phyloP scores from a whole-genome alignment of 1,140 invertebrate genomes.

The Pinna nobilis region DNA sequence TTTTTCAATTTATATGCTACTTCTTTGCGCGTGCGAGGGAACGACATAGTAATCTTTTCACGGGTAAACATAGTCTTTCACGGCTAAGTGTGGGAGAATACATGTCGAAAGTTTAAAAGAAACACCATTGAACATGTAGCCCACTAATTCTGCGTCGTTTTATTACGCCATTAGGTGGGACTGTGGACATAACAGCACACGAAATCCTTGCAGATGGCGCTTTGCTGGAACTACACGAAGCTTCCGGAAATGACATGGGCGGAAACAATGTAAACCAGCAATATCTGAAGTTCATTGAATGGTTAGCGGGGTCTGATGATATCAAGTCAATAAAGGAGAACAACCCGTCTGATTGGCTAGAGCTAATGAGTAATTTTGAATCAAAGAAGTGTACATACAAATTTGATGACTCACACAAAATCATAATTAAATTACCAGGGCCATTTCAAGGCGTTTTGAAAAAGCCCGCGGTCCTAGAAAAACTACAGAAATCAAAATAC shows the following conservation, averaged over 20 bases:
- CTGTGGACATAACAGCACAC: constrained; percentile 47
- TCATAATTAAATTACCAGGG: constrained; percentile 32
- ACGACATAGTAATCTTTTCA: too few species aligned
- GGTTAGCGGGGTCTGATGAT: constrained; percentile 23
- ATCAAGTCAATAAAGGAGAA: constrained; percentile 20
- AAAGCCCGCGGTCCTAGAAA: not conserved
- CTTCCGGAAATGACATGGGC: constrained; percentile 44
- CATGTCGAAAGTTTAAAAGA: too few species aligned
- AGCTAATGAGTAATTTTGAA: constrained; percentile 43
- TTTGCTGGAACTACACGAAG: constrained; percentile 34
- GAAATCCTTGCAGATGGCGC: constrained; percentile 24
- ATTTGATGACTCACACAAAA: not conserved
- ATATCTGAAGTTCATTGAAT: constrained; percentile 18
- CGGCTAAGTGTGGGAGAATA: too few species aligned
- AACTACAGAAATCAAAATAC: constrained; percentile 5
- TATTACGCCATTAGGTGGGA: constrained; percentile 47
- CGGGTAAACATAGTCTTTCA: too few species aligned
- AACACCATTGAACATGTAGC: too few species aligned
- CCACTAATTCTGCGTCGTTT: too few species aligned
- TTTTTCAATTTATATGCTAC: too few species aligned
- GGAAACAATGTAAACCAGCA: constrained; percentile 41
- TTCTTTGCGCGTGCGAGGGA: too few species aligned
- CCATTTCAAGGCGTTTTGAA: not conserved
- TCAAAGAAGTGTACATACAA: constrained; percentile 36
- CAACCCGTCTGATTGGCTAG: constrained; percentile 27